Conservation (phyloP, 2,113 vertebrate genomes). For the Turnix velox region DNA sequence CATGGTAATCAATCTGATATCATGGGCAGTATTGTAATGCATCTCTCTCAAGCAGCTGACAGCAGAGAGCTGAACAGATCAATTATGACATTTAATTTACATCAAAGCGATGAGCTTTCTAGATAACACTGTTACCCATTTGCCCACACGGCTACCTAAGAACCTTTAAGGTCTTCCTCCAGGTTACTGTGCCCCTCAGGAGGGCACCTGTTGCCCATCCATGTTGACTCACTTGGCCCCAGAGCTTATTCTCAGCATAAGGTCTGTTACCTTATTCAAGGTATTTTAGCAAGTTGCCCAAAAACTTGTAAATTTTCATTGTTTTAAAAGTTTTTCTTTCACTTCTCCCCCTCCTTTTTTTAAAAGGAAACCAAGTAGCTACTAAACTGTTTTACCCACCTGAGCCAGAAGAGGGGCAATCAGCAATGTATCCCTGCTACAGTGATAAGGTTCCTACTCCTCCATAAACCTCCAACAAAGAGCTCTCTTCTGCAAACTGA, state of each 20-base stretch:
- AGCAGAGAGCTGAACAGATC: slow-evolving; percentile 13
- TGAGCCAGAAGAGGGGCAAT: neutral
- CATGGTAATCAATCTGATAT: neutral
- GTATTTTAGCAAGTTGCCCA: neutral
- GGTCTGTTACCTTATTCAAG: neutral
- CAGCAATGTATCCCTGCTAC: neutral
- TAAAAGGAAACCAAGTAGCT: neutral
- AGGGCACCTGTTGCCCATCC: neutral
- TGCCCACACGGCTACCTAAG: neutral
- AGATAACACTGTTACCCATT: slow-evolving; percentile 24
- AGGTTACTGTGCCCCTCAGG: slow-evolving; percentile 1
- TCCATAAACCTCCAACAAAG: neutral
- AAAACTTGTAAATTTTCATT: neutral
- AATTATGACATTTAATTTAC: slow-evolving; percentile 40
- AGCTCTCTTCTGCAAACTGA: neutral
- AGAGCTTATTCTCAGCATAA: neutral
- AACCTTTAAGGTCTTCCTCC: neutral
- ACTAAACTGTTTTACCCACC: neutral
- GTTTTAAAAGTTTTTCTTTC: neutral
- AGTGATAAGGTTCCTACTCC: neutral
- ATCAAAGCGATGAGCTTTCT: slow-evolving; percentile 41
- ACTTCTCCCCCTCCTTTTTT: neutral
- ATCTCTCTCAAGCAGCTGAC: slow-evolving; percentile 42
- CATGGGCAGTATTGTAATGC: neutral
- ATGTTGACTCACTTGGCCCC: neutral